Evolutionary conservation across 2,797 vertebrate genomes (phyloP).

Genomic region (Catostomus latipinnis): DNA sequence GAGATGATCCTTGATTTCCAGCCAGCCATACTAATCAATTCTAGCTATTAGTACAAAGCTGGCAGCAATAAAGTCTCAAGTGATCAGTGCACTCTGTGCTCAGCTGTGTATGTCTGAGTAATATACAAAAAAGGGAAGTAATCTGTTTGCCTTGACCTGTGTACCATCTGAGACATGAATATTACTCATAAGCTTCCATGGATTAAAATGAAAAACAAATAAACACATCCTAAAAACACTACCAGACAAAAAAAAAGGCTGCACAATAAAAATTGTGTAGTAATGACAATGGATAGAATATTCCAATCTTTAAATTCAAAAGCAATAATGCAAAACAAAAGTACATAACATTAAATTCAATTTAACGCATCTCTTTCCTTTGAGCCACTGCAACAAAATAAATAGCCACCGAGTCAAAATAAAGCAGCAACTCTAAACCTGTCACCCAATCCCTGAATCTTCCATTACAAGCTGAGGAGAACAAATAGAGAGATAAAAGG

Average conservation of each 20-base stretch:
- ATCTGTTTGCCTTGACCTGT: neutral
- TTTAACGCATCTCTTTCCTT: neutral
- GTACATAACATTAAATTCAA: neutral
- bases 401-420: slow-evolving; percentile 2
- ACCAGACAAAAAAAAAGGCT: neutral
- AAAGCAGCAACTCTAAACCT: slow-evolving; percentile 33
- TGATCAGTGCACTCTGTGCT: slow-evolving; percentile 26
- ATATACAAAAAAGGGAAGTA: slow-evolving; percentile 6
- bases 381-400: neutral
- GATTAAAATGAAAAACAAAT: neutral
- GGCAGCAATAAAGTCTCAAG: neutral
- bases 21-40: slow-evolving; percentile 37
- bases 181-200: neutral
- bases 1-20: slow-evolving; percentile 34
- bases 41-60: slow-evolving; percentile 1
- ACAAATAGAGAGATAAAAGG: slow-evolving; percentile 41
- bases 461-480: slow-evolving; percentile 34
- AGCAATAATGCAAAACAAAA: neutral
- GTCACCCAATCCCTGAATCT: slow-evolving; percentile 39
- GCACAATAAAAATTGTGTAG: neutral
- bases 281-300: neutral
- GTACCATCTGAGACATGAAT: neutral
- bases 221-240: neutral
- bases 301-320: neutral
- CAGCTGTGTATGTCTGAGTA: slow-evolving; percentile 19